A percentile compares a stretch with the other conserved stretches of the same genome.
Conservation (phyloP, 2,888 invertebrate genomes). For the Amiota minor region DNA sequence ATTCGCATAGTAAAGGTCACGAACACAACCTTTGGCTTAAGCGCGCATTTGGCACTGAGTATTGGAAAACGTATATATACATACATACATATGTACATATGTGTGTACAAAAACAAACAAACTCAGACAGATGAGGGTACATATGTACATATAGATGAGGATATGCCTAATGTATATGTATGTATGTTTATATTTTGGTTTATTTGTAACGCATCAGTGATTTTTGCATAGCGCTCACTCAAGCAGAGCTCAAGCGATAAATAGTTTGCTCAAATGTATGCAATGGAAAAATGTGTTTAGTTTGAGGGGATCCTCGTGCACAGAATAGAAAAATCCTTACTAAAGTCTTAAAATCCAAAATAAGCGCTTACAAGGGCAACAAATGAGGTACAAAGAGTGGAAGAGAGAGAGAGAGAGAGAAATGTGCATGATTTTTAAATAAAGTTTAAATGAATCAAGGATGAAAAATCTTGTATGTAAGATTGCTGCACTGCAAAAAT, state of each 20-base stretch:
- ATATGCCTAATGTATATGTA: neutral
- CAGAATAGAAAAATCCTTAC: neutral
- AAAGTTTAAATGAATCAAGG: neutral
- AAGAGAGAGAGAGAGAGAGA: neutral
- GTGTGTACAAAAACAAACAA: neutral
- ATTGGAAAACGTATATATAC: neutral
- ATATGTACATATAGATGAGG: neutral
- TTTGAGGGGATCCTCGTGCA: neutral
- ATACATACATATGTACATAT: neutral
- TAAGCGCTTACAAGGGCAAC: neutral
- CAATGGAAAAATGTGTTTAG: neutral
- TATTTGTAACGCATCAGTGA: conserved; percentile 58
- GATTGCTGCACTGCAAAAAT: neutral
- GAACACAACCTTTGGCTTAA: conserved; percentile 51
- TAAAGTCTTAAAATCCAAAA: neutral
- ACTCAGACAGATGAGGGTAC: neutral
- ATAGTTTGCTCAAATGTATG: conserved; percentile 6
- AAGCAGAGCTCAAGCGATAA: conserved; percentile 19
- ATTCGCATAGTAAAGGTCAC: conserved; percentile 61
- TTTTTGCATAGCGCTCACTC: conserved; percentile 54
- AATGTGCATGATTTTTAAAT: neutral
- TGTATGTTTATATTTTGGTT: neutral
- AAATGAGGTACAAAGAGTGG: neutral
- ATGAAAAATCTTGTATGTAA: neutral
- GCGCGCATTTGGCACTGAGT: neutral